These are phyloP conservation scores for Adelosebastes latens DNA, from an alignment of 2,797 vertebrate species.

Conservation along the genomic window DNA sequence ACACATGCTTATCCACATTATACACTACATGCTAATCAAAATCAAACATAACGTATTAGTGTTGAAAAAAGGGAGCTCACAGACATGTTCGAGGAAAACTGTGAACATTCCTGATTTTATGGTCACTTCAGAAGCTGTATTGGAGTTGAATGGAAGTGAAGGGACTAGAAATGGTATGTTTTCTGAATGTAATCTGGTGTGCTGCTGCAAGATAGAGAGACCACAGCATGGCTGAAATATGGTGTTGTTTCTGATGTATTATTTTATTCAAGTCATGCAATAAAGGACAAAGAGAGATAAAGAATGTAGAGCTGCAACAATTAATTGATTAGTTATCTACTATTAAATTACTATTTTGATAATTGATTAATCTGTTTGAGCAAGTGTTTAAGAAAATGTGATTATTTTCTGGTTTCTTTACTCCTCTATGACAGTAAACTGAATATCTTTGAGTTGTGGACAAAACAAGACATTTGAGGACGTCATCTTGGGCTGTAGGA, in stretches of 20 bases:
- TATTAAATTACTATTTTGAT: too few relatives aligned
- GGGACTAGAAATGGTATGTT: background rate
- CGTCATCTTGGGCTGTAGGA: too few relatives aligned
- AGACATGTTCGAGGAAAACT: background rate
- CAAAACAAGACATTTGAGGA: too few relatives aligned
- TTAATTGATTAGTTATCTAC: too few relatives aligned
- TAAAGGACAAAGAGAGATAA: background rate
- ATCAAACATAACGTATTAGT: background rate
- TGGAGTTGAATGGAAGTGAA: background rate
- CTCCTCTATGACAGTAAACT: too few relatives aligned
- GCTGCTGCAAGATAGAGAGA: background rate
- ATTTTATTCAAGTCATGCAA: background rate
- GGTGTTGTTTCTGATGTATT: background rate
- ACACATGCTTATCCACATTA: background rate
- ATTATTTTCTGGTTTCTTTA: too few relatives aligned
- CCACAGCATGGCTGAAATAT: background rate
- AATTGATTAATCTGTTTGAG: too few relatives aligned
- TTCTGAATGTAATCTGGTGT: background rate
- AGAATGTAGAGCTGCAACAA: background rate
- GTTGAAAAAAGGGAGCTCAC: background rate
- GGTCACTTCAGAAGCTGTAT: background rate
- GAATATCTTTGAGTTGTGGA: too few relatives aligned
- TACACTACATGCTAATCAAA: background rate
- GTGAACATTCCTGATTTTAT: slow-evolving; percentile 20
- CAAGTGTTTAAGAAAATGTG: too few relatives aligned